Evolutionary conservation across 2,113 vertebrate genomes (phyloP).

Genomic region (Ptychochromis oligacanthus): DNA sequence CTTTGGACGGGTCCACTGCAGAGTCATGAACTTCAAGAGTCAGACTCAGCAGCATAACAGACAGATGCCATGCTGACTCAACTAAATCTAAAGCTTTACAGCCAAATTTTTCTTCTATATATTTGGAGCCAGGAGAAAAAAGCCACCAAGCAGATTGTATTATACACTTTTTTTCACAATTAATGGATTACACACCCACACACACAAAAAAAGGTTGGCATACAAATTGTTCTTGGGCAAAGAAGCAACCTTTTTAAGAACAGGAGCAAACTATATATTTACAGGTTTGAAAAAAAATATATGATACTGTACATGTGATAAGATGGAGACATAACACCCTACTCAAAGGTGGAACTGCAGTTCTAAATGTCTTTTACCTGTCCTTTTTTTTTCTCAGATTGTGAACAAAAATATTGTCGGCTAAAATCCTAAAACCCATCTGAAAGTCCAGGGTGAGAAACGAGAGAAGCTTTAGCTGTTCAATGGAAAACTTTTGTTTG

Average conservation of each 20-base stretch:
- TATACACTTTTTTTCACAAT: background rate
- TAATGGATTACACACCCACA: background rate
- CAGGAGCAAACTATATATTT: background rate
- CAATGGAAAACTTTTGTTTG: background rate
- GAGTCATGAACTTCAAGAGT: conserved; percentile 19
- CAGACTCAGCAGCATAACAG: conserved; percentile 1
- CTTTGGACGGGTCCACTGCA: background rate
- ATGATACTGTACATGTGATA: too few relatives aligned
- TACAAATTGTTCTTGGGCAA: background rate
- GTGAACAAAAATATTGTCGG: background rate
- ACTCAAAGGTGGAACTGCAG: too few relatives aligned
- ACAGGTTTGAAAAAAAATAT: too few relatives aligned
- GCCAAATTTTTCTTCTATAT: background rate
- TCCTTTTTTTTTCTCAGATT: background rate
- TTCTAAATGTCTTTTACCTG: background rate
- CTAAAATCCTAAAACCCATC: background rate
- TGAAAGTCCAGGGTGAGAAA: background rate
- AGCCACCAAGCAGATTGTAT: background rate
- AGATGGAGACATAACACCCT: background rate
- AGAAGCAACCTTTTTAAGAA: background rate
- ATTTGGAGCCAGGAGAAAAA: background rate
- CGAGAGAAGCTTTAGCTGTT: background rate
- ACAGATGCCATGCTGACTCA: conserved; percentile 5
- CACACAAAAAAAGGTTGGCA: too few relatives aligned
- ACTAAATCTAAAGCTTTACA: background rate